phyloP scores from a whole-genome alignment of 2,888 invertebrate genomes.

The Odontomyia ornata region DNA sequence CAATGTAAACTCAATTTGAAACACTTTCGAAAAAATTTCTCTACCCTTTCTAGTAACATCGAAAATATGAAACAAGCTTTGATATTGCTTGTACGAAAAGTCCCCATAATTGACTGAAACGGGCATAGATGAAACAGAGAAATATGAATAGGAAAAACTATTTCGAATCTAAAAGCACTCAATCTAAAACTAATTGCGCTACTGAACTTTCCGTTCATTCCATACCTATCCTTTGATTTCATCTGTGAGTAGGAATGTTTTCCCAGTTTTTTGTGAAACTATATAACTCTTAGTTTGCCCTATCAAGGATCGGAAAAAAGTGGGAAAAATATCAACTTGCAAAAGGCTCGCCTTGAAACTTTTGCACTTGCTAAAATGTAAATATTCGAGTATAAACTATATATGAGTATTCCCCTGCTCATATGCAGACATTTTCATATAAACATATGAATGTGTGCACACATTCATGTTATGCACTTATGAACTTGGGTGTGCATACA shows the following conservation, averaged over 20 bases:
- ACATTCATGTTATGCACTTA: no score
- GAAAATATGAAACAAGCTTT: no score
- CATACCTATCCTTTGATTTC: slow-evolving; percentile 15
- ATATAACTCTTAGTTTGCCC: slow-evolving; percentile 22
- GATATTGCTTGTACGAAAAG: no score
- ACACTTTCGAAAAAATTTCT: neutral
- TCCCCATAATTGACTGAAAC: neutral
- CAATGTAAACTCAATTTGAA: neutral
- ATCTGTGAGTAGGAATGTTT: slow-evolving; percentile 3
- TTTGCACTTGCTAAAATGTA: neutral
- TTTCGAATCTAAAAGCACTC: neutral
- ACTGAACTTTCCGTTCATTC: neutral
- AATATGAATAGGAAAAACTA: neutral
- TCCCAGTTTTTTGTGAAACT: neutral
- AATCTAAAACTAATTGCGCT: slow-evolving; percentile 5
- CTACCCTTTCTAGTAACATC: neutral
- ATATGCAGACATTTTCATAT: neutral
- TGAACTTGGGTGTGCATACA: neutral
- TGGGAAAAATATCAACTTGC: slow-evolving; percentile 19
- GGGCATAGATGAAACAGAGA: neutral
- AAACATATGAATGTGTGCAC: neutral
- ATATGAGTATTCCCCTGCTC: neutral
- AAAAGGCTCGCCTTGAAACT: slow-evolving; percentile 17
- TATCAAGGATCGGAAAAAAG: slow-evolving; percentile 1
- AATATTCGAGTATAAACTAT: neutral